phyloP scores from a whole-genome alignment of 2,113 vertebrate species.

The Neodon shergylaensis region DNA sequence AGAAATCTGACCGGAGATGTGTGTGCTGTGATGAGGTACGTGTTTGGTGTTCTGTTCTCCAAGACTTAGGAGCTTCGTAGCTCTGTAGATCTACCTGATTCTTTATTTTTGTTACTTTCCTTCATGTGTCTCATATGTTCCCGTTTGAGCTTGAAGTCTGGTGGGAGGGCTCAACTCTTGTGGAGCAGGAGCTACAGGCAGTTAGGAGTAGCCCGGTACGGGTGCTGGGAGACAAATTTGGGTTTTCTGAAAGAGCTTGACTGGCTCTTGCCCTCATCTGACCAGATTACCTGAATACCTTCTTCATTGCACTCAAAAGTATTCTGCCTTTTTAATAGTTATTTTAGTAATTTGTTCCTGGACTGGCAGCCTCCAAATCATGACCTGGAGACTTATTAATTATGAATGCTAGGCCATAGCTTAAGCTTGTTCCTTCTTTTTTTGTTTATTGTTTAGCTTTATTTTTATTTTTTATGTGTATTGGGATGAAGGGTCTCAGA shows the following conservation, averaged over 20 bases:
- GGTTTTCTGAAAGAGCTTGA: neutral
- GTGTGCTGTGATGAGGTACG: slow-evolving; percentile 97
- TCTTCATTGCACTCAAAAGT: neutral
- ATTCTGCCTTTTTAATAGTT: neutral
- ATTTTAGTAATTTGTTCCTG: neutral
- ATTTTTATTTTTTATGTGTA: too few species aligned
- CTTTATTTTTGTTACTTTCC: neutral
- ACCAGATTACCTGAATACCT: neutral
- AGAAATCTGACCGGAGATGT: slow-evolving; percentile 97
- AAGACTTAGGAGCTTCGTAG: neutral
- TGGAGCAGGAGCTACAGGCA: neutral
- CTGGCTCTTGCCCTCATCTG: neutral
- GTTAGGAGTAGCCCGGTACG: too few species aligned
- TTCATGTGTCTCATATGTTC: neutral
- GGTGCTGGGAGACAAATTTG: too few species aligned
- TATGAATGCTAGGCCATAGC: neutral
- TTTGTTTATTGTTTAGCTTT: too few species aligned
- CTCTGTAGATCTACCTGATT: neutral
- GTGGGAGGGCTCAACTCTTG: neutral
- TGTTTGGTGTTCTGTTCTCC: accelerated
- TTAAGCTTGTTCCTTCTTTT: neutral
- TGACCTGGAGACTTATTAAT: neutral
- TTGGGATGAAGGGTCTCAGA: too few species aligned
- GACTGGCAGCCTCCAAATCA: neutral
- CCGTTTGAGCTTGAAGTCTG: neutral